Percentiles rank a stretch among this genome's conserved stretches.
phyloP scores from a whole-genome alignment of 2,888 invertebrate species.

The Tigriopus californicus region DNA sequence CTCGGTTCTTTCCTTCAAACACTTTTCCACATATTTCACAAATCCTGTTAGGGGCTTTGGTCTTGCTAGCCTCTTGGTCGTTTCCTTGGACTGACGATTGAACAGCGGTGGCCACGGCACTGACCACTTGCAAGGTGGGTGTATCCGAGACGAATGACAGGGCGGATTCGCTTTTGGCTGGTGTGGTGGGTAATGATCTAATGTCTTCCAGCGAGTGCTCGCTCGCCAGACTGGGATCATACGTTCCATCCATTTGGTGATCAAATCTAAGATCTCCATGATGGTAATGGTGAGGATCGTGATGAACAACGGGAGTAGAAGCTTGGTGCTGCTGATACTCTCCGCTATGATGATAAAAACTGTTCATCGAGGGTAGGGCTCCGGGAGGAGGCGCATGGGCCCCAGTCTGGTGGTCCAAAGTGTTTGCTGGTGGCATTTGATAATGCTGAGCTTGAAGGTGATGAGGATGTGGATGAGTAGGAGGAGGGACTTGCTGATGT shows the following conservation, averaged over 20 bases:
- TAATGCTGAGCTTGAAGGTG: too few species aligned
- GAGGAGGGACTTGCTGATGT: too few species aligned
- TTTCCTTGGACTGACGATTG: not conserved
- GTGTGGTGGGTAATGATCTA: slow-evolving; percentile 5
- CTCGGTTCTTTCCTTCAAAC: slow-evolving; percentile 14
- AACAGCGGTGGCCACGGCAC: not conserved
- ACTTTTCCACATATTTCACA: slow-evolving; percentile 14
- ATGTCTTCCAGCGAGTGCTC: slow-evolving; percentile 5
- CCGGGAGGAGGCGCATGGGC: not conserved
- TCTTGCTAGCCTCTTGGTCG: not conserved
- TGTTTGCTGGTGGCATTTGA: too few species aligned
- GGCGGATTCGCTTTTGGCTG: not conserved
- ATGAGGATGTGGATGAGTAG: too few species aligned
- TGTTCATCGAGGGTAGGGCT: not conserved
- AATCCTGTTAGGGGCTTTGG: not conserved
- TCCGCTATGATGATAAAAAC: not conserved
- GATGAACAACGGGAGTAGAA: not conserved
- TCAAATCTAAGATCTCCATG: slow-evolving; percentile 2
- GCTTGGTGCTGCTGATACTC: not conserved
- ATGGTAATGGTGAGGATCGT: not conserved
- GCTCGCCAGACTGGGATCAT: not conserved
- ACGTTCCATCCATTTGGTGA: slow-evolving; percentile 15
- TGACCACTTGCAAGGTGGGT: too few species aligned
- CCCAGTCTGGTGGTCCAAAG: too few species aligned
- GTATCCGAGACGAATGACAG: too few species aligned